phyloP scores from a whole-genome alignment of 2,888 invertebrate genomes.

The Oxytorus armatus region DNA sequence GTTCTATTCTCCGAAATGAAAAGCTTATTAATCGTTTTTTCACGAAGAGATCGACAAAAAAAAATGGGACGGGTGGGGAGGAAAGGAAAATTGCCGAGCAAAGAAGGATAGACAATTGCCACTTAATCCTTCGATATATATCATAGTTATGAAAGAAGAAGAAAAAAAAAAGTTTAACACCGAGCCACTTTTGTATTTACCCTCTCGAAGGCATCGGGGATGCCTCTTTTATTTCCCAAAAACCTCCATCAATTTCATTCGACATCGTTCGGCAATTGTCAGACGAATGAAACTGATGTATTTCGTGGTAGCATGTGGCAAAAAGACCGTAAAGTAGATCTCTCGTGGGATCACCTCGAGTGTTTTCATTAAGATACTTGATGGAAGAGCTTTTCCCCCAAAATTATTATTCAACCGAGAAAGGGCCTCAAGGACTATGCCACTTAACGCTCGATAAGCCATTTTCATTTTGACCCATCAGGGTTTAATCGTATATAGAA shows the following conservation, averaged over 20 bases:
- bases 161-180: neutral
- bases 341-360: neutral
- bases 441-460: too few relatives aligned
- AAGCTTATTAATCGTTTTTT: too few relatives aligned
- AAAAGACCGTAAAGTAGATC: neutral
- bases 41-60: too few relatives aligned
- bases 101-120: too few relatives aligned
- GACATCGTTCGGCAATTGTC: constrained; percentile 45
- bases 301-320: neutral
- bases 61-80: too few relatives aligned
- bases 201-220: neutral
- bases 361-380: constrained; percentile 18
- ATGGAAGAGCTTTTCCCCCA: neutral
- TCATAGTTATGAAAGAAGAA: neutral
- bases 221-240: constrained; percentile 31
- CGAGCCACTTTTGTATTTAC: neutral
- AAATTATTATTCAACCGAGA: neutral
- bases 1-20: too few relatives aligned
- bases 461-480: too few relatives aligned
- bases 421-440: too few relatives aligned
- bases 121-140: neutral
- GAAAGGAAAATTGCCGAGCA: too few relatives aligned
- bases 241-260: constrained; percentile 52
- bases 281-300: constrained; percentile 31
- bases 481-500: too few relatives aligned